Evolutionary conservation across 2,113 vertebrate species (phyloP).

Genomic region (Carollia perspicillata): DNA sequence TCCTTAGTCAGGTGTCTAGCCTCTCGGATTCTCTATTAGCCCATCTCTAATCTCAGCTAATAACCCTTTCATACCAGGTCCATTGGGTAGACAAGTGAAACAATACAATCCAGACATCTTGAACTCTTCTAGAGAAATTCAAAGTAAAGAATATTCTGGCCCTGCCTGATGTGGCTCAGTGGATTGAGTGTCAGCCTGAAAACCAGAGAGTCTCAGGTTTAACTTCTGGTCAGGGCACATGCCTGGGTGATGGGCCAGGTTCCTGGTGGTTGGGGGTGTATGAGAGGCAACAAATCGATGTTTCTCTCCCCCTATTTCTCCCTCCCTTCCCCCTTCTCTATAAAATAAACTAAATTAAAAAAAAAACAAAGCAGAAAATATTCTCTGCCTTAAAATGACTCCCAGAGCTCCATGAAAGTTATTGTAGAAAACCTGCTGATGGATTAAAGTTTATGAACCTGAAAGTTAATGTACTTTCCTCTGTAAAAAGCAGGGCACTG

Average conservation of each 20-base stretch:
- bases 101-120: neutral
- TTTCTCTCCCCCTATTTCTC: too few relatives aligned
- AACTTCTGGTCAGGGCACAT: too few relatives aligned
- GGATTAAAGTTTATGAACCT: constrained; percentile 48
- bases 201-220: too few relatives aligned
- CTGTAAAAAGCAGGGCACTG: neutral
- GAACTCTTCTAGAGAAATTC: constrained; percentile 10
- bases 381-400: constrained; percentile 51
- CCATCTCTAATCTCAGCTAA: neutral
- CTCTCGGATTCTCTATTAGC: neutral
- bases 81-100: neutral
- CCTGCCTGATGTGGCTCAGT: neutral
- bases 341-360: too few relatives aligned
- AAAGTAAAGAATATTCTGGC: constrained; percentile 32
- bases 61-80: neutral
- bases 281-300: too few relatives aligned
- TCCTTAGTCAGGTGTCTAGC: neutral
- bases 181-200: too few relatives aligned
- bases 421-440: constrained; percentile 26
- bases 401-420: constrained; percentile 14
- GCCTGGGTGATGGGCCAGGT: too few relatives aligned
- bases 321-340: too few relatives aligned
- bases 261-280: too few relatives aligned
- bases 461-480: constrained; percentile 29
- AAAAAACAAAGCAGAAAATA: constrained; percentile 5